phyloP scores from a whole-genome alignment of 2,797 vertebrate genomes.

The Avahi laniger region DNA sequence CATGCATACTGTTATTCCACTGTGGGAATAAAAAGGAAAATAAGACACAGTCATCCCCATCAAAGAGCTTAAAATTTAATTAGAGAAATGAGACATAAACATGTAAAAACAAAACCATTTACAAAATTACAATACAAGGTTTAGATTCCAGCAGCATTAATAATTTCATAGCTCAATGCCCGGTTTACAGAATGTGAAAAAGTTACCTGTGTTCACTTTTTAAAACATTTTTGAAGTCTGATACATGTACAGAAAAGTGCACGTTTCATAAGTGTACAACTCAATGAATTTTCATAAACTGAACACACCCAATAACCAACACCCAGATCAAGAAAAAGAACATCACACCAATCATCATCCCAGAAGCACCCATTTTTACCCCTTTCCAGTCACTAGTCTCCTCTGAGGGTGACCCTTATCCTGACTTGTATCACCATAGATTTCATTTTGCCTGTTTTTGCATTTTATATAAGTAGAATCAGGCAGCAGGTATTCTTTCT shows the following conservation, averaged over 20 bases:
- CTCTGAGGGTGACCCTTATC: background rate
- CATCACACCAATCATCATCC: background rate
- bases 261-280: background rate
- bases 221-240: background rate
- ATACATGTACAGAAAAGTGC: background rate
- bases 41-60: background rate
- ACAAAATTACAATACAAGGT: slow-evolving; percentile 47
- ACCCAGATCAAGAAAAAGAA: background rate
- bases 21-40: slow-evolving; percentile 51
- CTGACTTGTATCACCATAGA: background rate
- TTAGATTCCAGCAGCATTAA: slow-evolving; percentile 48
- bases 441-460: background rate
- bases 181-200: slow-evolving; percentile 34
- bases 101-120: slow-evolving; percentile 57
- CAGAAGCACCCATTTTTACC: background rate
- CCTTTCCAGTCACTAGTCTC: background rate
- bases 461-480: background rate
- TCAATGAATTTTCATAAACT: background rate
- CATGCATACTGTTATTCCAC: slow-evolving; percentile 4
- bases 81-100: slow-evolving; percentile 59
- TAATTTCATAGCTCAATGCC: slow-evolving; percentile 25
- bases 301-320: slow-evolving; percentile 14
- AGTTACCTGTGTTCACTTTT: background rate
- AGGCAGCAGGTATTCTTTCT: background rate
- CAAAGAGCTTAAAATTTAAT: slow-evolving; percentile 67